Percentiles rank a stretch among this genome's conserved stretches.
phyloP scores from a whole-genome alignment of 2,113 vertebrate genomes.

The Toxotes chatareus region DNA sequence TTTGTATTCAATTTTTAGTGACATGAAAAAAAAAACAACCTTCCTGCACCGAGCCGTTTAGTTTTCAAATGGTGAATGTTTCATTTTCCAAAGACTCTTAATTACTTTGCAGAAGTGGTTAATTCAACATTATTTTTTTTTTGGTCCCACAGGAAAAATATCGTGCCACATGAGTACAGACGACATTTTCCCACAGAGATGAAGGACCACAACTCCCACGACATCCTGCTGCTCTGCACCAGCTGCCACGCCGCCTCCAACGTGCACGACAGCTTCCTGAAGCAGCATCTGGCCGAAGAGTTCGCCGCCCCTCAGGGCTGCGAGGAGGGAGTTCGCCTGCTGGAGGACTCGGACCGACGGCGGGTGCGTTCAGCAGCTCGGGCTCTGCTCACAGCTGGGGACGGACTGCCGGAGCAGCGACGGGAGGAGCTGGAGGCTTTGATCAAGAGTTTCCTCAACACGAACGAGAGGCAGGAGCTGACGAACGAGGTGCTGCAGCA shows the following conservation, averaged over 20 bases:
- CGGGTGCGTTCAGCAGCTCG: slow-evolving; percentile 93
- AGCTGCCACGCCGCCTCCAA: slow-evolving; percentile 95
- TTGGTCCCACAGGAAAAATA: slow-evolving; percentile 89
- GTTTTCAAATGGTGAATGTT: background rate
- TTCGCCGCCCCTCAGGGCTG: slow-evolving; percentile 92
- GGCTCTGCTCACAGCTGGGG: slow-evolving; percentile 89
- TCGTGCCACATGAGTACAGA: slow-evolving; percentile 96
- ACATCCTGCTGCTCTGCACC: slow-evolving; percentile 95
- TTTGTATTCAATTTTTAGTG: background rate
- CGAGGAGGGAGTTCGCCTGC: slow-evolving; percentile 90
- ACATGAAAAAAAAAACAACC: background rate
- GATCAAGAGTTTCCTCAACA: slow-evolving; percentile 84
- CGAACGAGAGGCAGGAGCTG: slow-evolving; percentile 64
- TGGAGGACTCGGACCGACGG: slow-evolving; percentile 91
- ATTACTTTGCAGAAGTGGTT: background rate
- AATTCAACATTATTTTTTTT: background rate
- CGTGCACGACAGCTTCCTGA: slow-evolving; percentile 92
- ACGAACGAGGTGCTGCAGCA: slow-evolving; percentile 86
- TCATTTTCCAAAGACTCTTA: too few relatives aligned
- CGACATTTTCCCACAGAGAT: slow-evolving; percentile 96
- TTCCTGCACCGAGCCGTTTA: background rate
- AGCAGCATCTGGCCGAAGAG: slow-evolving; percentile 92
- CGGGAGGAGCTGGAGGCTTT: slow-evolving; percentile 87
- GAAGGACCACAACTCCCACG: slow-evolving; percentile 99
- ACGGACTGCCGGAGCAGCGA: slow-evolving; percentile 86